A percentile compares a stretch with the other conserved stretches of the same genome.
Evolutionary conservation across 2,113 vertebrate species (phyloP).

Genomic region (Bos indicus): DNA sequence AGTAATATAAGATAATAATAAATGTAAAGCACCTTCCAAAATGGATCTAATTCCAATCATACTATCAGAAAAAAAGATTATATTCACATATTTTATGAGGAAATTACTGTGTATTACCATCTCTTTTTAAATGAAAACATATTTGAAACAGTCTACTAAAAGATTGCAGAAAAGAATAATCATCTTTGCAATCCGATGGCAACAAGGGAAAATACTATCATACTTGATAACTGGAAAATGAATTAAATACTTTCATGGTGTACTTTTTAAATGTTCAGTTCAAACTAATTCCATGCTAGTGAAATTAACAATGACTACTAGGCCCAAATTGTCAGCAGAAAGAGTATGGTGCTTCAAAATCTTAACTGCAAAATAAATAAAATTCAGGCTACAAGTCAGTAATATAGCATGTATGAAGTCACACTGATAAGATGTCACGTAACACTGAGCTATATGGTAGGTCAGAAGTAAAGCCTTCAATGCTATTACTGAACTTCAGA

Average conservation of each 20-base stretch:
- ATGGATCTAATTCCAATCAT: conserved; percentile 6
- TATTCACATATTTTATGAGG: background rate
- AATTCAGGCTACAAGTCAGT: background rate
- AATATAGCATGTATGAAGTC: background rate
- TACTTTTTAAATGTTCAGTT: background rate
- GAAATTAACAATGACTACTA: background rate
- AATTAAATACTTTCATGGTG: background rate
- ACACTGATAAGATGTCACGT: background rate
- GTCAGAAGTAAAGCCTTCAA: background rate
- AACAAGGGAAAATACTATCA: background rate
- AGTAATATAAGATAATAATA: conserved; percentile 8
- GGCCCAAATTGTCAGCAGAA: background rate
- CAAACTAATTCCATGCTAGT: background rate
- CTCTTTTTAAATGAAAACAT: conserved; percentile 31
- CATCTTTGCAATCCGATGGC: background rate
- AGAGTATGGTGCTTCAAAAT: background rate
- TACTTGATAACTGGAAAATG: background rate
- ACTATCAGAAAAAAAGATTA: background rate
- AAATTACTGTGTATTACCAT: background rate
- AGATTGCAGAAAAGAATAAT: background rate
- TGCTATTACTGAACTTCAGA: background rate
- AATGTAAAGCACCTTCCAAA: background rate
- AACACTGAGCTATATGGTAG: background rate
- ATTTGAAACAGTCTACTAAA: background rate
- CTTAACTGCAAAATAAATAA: background rate